Evolutionary conservation across 2,888 invertebrate species (phyloP), one percentile per base, ranked within the genome.

Genomic region (Tetrapedia diversipes): DNA sequence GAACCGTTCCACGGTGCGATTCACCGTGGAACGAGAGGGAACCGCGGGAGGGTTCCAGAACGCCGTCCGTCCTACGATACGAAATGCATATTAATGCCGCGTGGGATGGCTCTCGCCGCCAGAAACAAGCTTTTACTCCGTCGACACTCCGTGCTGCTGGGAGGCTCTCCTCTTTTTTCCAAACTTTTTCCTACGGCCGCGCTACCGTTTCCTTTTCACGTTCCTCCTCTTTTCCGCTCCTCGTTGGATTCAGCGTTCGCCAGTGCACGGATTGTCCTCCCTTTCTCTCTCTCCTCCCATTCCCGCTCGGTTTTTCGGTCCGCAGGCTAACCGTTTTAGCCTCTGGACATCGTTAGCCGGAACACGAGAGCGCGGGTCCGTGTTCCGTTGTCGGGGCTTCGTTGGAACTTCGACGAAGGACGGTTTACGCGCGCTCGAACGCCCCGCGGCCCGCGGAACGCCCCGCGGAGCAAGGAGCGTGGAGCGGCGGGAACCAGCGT

Each of bases 21-120:
- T 37, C 54, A 51, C 66, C n/a, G 70, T 24, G 39, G 7, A 22
- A 1, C 11, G 14, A 51, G 16, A n/a, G 47, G 24, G 22, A n/a
- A n/a, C n/a, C 34, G 63, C 32, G 22, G 24, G 22, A 14, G 11
- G 14, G n/a, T 27, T 27, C n/a, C 29, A 11, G n/a, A 14, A n/a
- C 43, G n/a, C 34, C 34, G 37, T 49, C 32, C 57, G 61, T 57
- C n/a, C n/a, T 65, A 59, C 63, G 72, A 74, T 65, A 59, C 72
- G 72, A 74, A 65, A 72, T 64, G 57, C 72, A 72, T 64, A 72
- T 65, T 71, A 72, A 72, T 64, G 74, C 64, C n/a, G 22, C 24
- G 47, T n/a, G n/a, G n/a, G 22, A 10, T 43, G 34, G 59, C 53
- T 45, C 19, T 22, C 16, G 29, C 49, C 56, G 54, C 34, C 43